Conservation (phyloP, 2,888 invertebrate genomes). For the Aspidiotus destructor region DNA sequence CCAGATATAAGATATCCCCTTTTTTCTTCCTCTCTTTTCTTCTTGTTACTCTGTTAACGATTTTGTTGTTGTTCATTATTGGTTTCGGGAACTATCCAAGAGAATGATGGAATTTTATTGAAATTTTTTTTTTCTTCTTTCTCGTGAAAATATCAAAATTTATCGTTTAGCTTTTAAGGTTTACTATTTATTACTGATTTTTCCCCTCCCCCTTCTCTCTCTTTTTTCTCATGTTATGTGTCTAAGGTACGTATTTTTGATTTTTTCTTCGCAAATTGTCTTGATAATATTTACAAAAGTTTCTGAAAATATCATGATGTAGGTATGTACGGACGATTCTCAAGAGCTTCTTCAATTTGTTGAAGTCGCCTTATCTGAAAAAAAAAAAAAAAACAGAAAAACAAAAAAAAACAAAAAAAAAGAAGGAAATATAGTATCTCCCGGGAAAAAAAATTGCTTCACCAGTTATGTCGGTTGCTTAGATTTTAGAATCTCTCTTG, state of each 20-base stretch:
- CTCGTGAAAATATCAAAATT: constrained; percentile 10
- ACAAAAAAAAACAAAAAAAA: no score
- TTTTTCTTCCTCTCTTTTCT: background rate
- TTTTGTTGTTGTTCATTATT: background rate
- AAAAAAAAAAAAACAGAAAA: no score
- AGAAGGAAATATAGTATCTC: no score
- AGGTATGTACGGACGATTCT: no score
- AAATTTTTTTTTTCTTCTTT: no score
- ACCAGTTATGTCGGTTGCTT: no score
- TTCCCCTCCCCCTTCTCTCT: background rate
- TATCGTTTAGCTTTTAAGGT: background rate
- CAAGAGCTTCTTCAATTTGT: no score
- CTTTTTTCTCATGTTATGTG: background rate
- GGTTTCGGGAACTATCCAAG: background rate
- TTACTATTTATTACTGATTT: no score
- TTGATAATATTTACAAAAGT: background rate
- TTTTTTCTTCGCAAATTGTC: constrained; percentile 10
- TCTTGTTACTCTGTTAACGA: background rate
- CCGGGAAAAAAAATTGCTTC: no score
- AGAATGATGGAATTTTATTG: background rate
- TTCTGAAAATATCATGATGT: no score
- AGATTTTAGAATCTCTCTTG: no score
- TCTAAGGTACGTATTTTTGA: background rate
- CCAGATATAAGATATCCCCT: background rate
- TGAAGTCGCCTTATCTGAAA: no score